phyloP scores from a whole-genome alignment of 2,888 invertebrate species.

The Tenthredo mesomela region DNA sequence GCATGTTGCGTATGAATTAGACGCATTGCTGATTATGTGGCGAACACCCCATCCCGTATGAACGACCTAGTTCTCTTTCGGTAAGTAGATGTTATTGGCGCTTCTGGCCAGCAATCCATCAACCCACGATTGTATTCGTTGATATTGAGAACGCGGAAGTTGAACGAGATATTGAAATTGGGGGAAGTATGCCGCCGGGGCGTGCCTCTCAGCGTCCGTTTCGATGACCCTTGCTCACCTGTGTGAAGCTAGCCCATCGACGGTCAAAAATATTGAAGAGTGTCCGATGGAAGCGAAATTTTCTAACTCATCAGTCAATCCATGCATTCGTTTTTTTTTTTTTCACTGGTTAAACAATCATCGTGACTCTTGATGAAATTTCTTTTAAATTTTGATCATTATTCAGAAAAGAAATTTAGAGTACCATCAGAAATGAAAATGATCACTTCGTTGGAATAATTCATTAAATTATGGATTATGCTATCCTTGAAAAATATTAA shows the following conservation, averaged over 20 bases:
- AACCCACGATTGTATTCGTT: conserved; percentile 34
- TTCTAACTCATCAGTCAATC: background rate
- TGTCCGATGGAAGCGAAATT: background rate
- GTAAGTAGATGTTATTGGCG: conserved; percentile 32
- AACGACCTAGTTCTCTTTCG: conserved; percentile 27
- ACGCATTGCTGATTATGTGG: background rate
- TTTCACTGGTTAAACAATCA: no score
- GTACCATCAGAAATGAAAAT: background rate
- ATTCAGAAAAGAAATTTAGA: background rate
- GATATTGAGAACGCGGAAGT: conserved; percentile 42
- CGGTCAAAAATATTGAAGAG: background rate
- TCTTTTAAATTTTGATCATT: background rate
- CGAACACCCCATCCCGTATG: conserved; percentile 2
- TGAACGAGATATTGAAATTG: conserved; percentile 18
- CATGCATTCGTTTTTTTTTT: background rate
- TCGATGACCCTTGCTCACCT: conserved; percentile 18
- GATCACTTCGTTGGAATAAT: background rate
- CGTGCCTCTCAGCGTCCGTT: conserved; percentile 28
- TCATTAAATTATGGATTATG: background rate
- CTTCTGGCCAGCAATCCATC: conserved; percentile 35
- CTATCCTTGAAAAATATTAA: background rate
- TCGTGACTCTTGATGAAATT: no score
- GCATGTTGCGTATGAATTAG: background rate
- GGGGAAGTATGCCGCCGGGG: conserved; percentile 35
- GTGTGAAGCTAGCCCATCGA: background rate